Evolutionary conservation across 2,113 vertebrate species (phyloP).

Genomic region (Xiphophorus couchianus): DNA sequence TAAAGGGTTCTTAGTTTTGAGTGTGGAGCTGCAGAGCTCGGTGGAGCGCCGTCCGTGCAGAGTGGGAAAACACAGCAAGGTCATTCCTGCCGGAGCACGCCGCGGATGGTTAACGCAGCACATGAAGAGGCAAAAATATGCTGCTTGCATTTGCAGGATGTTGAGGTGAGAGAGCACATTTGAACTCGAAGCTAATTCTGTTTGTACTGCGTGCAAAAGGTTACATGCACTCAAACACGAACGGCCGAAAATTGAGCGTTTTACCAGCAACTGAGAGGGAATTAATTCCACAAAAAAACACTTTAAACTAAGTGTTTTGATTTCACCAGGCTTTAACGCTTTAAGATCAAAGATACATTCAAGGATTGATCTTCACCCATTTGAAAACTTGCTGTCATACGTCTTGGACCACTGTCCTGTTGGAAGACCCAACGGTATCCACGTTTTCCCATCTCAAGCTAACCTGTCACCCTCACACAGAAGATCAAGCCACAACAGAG

Average conservation of each 20-base stretch:
- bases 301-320: background rate
- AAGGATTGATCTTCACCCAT: too few species aligned
- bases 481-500: background rate
- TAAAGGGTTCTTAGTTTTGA: slow-evolving; percentile 73
- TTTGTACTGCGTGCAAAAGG: background rate
- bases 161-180: background rate
- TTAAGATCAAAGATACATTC: too few species aligned
- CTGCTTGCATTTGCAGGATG: background rate
- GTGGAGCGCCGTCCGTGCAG: slow-evolving; percentile 16
- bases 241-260: too few species aligned
- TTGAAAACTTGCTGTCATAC: background rate
- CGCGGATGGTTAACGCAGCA: slow-evolving; percentile 19
- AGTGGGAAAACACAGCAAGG: slow-evolving; percentile 50
- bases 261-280: too few species aligned
- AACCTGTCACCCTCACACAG: background rate
- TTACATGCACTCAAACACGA: too few species aligned
- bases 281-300: too few species aligned
- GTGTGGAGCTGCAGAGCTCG: slow-evolving; percentile 30
- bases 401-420: background rate
- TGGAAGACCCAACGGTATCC: background rate
- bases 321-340: background rate
- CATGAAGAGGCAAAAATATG: background rate
- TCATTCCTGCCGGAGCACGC: slow-evolving; percentile 48
- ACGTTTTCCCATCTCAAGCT: background rate
- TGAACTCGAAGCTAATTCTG: background rate